These are phyloP conservation scores for Platyura marginata DNA, from an alignment of 1,140 invertebrate species.

Conservation along the genomic window DNA sequence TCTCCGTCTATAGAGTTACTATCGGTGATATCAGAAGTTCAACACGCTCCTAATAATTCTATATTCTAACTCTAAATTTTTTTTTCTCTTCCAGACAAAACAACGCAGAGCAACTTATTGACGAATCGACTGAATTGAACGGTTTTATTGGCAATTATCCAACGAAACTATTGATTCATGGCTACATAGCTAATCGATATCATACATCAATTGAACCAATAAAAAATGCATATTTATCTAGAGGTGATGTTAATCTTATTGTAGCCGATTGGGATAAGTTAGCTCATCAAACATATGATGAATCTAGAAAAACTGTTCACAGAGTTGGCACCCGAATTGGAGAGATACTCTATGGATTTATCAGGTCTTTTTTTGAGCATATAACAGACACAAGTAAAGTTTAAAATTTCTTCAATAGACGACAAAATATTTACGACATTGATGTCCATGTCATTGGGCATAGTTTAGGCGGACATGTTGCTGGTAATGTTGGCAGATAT, in stretches of 20 bases:
- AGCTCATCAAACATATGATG: neutral
- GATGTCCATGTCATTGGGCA: neutral
- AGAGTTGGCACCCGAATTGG: neutral
- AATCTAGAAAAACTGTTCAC: neutral
- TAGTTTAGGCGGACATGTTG: neutral
- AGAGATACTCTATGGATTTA: neutral
- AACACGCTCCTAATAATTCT: too few species aligned
- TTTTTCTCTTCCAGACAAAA: neutral
- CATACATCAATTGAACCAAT: neutral
- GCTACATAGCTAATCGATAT: neutral
- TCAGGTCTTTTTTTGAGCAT: neutral
- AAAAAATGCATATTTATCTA: neutral
- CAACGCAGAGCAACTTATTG: neutral
- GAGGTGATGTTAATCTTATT: constrained; percentile 1
- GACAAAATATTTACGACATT: neutral
- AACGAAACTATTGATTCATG: neutral
- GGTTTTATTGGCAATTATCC: neutral
- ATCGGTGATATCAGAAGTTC: too few species aligned
- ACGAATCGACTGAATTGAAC: neutral
- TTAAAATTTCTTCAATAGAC: too few species aligned
- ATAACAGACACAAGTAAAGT: too few species aligned
- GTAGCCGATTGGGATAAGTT: neutral
- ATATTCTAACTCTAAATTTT: too few species aligned
- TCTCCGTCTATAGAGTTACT: too few species aligned
- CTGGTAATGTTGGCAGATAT: neutral